phyloP scores from a whole-genome alignment of 2,113 vertebrate genomes.

The Terrapene triunguis region DNA sequence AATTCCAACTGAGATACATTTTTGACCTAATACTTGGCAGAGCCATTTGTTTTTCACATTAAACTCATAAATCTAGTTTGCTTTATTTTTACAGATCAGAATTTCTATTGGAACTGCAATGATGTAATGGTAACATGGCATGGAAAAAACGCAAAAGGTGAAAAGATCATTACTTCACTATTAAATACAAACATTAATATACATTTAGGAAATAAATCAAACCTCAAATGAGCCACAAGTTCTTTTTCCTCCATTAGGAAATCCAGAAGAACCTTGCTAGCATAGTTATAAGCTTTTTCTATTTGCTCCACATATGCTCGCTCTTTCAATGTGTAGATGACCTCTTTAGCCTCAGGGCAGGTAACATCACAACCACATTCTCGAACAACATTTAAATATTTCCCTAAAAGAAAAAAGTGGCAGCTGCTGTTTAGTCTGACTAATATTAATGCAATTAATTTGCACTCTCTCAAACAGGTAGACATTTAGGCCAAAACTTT shows the following conservation, averaged over 20 bases:
- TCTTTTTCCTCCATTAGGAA: slow-evolving; percentile 98
- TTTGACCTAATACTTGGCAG: neutral
- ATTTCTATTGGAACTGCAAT: neutral
- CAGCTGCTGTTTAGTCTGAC: neutral
- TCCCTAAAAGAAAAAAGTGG: slow-evolving; percentile 80
- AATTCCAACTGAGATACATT: neutral
- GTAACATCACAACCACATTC: slow-evolving; percentile 96
- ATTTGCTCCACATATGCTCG: slow-evolving; percentile 96
- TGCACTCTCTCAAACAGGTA: neutral
- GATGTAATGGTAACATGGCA: neutral
- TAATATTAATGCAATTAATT: neutral
- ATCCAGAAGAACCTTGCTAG: slow-evolving; percentile 95
- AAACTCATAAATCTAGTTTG: neutral
- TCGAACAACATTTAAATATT: slow-evolving; percentile 96
- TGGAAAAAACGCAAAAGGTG: neutral
- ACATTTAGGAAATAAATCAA: slow-evolving; percentile 7
- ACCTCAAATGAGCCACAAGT: slow-evolving; percentile 93
- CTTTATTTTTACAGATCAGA: neutral
- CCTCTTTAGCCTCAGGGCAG: slow-evolving; percentile 95
- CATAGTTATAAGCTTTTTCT: slow-evolving; percentile 95
- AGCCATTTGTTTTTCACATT: neutral
- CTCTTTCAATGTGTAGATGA: slow-evolving; percentile 97
- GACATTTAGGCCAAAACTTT: neutral
- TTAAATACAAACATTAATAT: neutral
- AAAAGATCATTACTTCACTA: neutral